Base-by-base conservation (phyloP, 2,797 vertebrate genomes). In the Odontamblyopus rebecca region DNA sequence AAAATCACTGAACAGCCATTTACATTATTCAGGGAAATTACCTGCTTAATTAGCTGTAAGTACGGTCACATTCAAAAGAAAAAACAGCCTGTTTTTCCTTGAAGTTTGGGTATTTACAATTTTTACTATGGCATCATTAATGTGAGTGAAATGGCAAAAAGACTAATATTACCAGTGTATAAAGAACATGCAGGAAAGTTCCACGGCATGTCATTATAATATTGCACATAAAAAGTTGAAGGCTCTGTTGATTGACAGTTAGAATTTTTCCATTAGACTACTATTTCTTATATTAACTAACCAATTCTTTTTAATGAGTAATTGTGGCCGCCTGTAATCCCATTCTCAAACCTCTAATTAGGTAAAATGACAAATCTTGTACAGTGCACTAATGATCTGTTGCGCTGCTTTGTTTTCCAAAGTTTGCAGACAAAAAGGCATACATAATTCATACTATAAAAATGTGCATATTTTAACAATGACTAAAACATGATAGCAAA, bases 1-100 rank as follows among this genome's bases (percentile, higher is more conserved):
- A 15, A 48, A 48, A 48, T 48, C 13, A 48, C 13, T 1, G 44
- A 48, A 57, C 11, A 27, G 41, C 44, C 61, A 62, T 70, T 57
- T 26, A 63, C 71, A 72, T 59, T 56, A 57, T 72, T 74, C 48
- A 76, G 12, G 48, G 57, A 32, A 63, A 67, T 48, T 29, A 71
- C 76, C 35, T 51, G 12, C 38, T 82, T 76, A 82, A 82, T 82
- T 74, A 79, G 68, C 62, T 48, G 44, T 68, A 59, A 70, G 13
- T 48, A 53, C 50, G 71, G 60, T 23, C 12, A 70, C 9, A 59
- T 51, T 72, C 19, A 1, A 5, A 11, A 61, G 68, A 75, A 75
- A 71, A 68, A 59, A 70, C 32, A 23, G 16, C 44, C 15, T 1
- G 16, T 38, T 57, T 75, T 12, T 75, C 53, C 54, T 41, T 68